Conservation (phyloP, 2,113 vertebrate genomes). For the Cyrtonyx montezumae region DNA sequence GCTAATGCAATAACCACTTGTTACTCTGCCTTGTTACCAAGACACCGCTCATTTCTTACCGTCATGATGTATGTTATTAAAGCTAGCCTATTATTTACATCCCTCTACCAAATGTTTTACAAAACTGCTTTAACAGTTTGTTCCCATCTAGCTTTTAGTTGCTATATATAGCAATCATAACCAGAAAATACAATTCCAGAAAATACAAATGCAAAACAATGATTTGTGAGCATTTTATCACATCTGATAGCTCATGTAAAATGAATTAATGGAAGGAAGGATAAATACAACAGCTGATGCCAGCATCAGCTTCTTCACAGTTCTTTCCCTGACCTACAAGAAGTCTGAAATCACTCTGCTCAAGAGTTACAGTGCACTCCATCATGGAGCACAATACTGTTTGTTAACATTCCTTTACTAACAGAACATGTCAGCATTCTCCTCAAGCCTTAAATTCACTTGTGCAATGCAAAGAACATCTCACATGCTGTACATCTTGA, state of each 20-base stretch:
- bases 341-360: too few species aligned
- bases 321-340: fast-evolving
- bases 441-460: neutral
- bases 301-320: neutral
- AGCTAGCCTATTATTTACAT: neutral
- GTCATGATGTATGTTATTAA: neutral
- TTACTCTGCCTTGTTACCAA: neutral
- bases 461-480: neutral
- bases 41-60: neutral
- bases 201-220: neutral
- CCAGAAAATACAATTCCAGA: neutral
- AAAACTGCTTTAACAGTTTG: neutral
- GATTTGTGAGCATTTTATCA: fast-evolving
- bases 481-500: neutral
- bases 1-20: conserved; percentile 15
- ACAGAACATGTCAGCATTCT: neutral
- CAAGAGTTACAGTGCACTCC: neutral
- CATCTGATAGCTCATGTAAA: fast-evolving
- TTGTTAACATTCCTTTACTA: neutral
- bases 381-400: fast-evolving
- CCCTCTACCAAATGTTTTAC: neutral
- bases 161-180: neutral
- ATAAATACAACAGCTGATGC: neutral
- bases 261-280: neutral
- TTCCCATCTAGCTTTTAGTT: neutral